A percentile compares a stretch with the other conserved stretches of the same genome.
phyloP scores from a whole-genome alignment of 2,888 invertebrate genomes.

The Polyommatus iphigenia region DNA sequence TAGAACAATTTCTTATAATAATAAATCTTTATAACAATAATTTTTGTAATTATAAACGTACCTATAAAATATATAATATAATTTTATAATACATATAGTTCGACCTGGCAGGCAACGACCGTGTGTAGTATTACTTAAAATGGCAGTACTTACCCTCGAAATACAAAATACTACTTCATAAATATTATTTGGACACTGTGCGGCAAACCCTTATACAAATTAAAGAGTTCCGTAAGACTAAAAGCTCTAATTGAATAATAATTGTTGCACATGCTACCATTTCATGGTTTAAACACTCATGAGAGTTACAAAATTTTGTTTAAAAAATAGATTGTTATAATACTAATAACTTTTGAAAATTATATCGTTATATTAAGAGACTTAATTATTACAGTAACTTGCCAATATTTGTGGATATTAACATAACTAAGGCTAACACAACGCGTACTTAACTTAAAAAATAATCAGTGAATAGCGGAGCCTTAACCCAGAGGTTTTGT shows the following conservation, averaged over 20 bases:
- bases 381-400: constrained; percentile 23
- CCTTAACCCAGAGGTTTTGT: not conserved
- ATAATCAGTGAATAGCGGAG: constrained; percentile 4
- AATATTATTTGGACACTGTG: constrained; percentile 10
- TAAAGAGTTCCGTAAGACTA: constrained; percentile 56
- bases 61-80: not conserved
- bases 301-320: constrained; percentile 17
- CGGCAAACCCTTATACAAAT: constrained; percentile 34
- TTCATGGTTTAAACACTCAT: not conserved
- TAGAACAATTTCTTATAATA: not conserved
- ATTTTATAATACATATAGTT: not conserved
- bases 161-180: not conserved
- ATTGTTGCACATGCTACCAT: constrained; percentile 14
- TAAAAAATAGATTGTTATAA: not conserved
- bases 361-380: not conserved
- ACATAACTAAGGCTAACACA: constrained; percentile 12
- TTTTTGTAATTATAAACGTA: not conserved
- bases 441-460: constrained; percentile 3
- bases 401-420: constrained; percentile 20
- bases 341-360: not conserved
- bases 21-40: not conserved
- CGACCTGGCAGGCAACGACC: not conserved
- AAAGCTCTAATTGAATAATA: constrained; percentile 15
- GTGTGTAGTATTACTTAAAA: too few species aligned
- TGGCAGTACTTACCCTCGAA: too few species aligned